phyloP scores from a whole-genome alignment of 2,113 vertebrate species.

The Colistium nudipinnis region DNA sequence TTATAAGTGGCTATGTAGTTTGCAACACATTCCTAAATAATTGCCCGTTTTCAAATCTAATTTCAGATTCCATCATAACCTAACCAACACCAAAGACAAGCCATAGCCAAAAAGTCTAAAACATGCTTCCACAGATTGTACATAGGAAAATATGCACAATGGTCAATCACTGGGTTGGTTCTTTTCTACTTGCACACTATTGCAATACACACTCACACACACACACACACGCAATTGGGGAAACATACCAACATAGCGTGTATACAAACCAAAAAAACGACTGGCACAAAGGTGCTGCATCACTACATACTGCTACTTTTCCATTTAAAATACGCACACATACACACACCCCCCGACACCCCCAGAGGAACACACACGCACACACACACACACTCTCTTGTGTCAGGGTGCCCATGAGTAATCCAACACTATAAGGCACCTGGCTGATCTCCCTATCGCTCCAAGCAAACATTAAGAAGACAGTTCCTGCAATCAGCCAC shows the following conservation, averaged over 20 bases:
- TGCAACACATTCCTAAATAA: background rate
- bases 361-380: background rate
- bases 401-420: constrained; percentile 33
- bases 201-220: background rate
- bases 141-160: background rate
- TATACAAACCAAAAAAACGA: too few relatives aligned
- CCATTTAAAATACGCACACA: background rate
- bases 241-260: background rate
- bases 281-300: background rate
- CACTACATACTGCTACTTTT: background rate
- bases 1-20: background rate
- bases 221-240: background rate
- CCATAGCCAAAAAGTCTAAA: too few relatives aligned
- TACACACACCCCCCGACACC: background rate
- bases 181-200: background rate
- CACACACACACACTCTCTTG: background rate
- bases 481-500: constrained; percentile 17
- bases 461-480: constrained; percentile 34
- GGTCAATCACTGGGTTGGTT: too few relatives aligned
- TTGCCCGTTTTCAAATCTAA: too few relatives aligned
- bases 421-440: constrained; percentile 34
- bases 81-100: too few relatives aligned
- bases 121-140: background rate
- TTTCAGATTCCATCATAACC: too few relatives aligned
- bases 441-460: constrained; percentile 43